phyloP scores from a whole-genome alignment of 1,140 invertebrate species.

The Lepidurus arcticus region DNA sequence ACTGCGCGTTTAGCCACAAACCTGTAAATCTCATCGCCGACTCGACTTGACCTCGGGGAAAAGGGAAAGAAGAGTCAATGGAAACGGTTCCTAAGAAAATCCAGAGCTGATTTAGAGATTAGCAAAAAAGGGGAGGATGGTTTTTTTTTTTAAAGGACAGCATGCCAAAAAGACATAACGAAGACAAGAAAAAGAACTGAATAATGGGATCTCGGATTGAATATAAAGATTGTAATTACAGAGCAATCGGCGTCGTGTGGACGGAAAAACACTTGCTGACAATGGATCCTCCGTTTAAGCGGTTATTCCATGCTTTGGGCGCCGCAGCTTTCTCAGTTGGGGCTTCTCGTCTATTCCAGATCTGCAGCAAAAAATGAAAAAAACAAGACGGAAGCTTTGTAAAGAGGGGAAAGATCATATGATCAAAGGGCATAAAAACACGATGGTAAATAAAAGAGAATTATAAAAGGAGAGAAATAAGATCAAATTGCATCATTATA shows the following conservation, averaged over 20 bases:
- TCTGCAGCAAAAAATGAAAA: not conserved
- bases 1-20: not conserved
- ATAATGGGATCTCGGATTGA: not conserved
- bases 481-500: not conserved
- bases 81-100: not conserved
- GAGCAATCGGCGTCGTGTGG: not conserved
- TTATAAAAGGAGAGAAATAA: not conserved
- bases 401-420: not conserved
- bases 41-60: not conserved
- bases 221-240: not conserved
- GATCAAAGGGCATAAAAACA: not conserved
- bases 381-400: not conserved
- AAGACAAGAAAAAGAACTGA: not conserved
- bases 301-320: not conserved
- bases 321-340: not conserved
- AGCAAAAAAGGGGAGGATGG: too few relatives aligned
- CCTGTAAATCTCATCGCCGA: slow-evolving; percentile 1
- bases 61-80: not conserved
- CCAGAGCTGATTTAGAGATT: not conserved
- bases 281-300: not conserved
- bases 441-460: not conserved
- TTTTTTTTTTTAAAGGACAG: too few relatives aligned
- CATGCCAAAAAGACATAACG: not conserved
- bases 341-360: not conserved
- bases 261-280: not conserved